A percentile compares a stretch with the other conserved stretches of the same genome.
Conservation (phyloP, 1,140 invertebrate genomes). For the Pseudobourletiella spinata region DNA sequence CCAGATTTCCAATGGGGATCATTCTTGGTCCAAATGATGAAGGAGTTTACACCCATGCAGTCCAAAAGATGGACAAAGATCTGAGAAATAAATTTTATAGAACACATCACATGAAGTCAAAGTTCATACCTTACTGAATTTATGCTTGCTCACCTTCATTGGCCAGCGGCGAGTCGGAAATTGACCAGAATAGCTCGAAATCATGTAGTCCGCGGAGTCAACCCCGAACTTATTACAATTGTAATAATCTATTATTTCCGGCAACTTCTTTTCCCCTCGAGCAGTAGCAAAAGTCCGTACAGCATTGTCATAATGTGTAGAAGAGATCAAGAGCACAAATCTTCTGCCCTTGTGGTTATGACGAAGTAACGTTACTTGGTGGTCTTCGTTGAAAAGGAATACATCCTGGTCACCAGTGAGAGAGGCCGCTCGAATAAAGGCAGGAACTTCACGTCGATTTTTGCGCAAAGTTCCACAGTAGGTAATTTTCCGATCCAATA, state of each 20-base stretch:
- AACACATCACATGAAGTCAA: too few species aligned
- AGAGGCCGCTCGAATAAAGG: too few species aligned
- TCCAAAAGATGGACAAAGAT: not conserved
- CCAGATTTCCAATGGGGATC: not conserved
- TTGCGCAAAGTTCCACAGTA: too few species aligned
- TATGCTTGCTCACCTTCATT: too few species aligned
- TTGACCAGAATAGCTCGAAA: not conserved
- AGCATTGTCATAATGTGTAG: not conserved
- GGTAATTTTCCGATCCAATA: too few species aligned
- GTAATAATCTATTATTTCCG: not conserved
- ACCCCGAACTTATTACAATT: not conserved
- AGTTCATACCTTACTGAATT: too few species aligned
- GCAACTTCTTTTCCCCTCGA: not conserved
- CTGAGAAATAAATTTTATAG: too few species aligned
- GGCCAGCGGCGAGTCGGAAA: not conserved
- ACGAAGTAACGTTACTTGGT: not conserved
- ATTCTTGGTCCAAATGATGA: not conserved
- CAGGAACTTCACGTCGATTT: not conserved
- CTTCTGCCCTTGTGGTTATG: not conserved
- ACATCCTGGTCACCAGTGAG: not conserved
- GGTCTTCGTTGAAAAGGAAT: not conserved
- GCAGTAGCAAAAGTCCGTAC: not conserved
- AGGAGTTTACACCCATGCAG: not conserved
- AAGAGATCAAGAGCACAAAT: not conserved
- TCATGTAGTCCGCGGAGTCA: not conserved